phyloP scores from a whole-genome alignment of 1,140 invertebrate genomes.

The Ladona fulva region DNA sequence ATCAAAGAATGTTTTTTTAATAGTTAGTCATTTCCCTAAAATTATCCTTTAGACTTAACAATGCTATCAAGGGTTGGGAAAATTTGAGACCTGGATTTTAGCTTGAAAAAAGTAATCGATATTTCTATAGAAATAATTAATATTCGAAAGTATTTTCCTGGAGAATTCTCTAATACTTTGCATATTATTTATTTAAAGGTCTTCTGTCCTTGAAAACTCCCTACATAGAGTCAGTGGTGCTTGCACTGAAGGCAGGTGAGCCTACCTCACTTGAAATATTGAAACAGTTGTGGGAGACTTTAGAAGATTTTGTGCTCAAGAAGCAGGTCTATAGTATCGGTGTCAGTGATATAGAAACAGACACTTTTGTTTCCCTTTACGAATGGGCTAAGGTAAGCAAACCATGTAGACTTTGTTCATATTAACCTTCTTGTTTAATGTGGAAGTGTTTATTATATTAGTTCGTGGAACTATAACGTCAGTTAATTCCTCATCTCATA shows the following conservation, averaged over 20 bases:
- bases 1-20: too few relatives aligned
- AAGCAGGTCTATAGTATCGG: slow-evolving; percentile 66
- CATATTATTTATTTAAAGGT: slow-evolving; percentile 42
- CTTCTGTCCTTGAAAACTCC: slow-evolving; percentile 51
- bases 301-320: slow-evolving; percentile 58
- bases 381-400: slow-evolving; percentile 56
- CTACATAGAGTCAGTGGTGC: slow-evolving; percentile 62
- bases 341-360: slow-evolving; percentile 79
- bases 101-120: not conserved
- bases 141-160: not conserved
- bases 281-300: slow-evolving; percentile 58
- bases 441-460: too few relatives aligned
- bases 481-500: too few relatives aligned
- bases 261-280: slow-evolving; percentile 29
- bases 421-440: too few relatives aligned
- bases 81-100: not conserved
- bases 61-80: not conserved
- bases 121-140: not conserved
- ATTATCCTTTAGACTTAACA: not conserved
- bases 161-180: slow-evolving; percentile 22
- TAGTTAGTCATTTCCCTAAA: too few relatives aligned
- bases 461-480: too few relatives aligned
- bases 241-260: slow-evolving; percentile 37
- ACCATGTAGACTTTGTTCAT: too few relatives aligned
- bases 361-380: slow-evolving; percentile 65